A percentile compares a stretch with the other conserved stretches of the same genome.
Conservation (phyloP, 2,797 vertebrate genomes). For the Linurgus olivaceus region DNA sequence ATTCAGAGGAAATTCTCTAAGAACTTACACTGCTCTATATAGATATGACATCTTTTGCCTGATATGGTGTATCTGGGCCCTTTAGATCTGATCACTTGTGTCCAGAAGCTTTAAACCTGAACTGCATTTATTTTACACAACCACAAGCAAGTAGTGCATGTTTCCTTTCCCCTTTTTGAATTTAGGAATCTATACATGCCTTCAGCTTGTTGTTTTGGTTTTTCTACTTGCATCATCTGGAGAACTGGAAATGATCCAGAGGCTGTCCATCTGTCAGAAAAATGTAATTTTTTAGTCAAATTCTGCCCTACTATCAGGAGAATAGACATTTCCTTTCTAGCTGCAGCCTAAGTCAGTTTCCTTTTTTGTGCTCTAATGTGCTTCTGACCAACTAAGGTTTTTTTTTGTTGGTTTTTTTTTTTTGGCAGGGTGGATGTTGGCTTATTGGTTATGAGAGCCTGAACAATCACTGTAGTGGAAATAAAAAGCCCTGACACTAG, state of each 20-base stretch:
- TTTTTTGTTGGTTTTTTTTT: neutral
- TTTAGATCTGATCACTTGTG: neutral
- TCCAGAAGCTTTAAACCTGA: neutral
- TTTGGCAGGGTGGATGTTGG: neutral
- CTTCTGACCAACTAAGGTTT: neutral
- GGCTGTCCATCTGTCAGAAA: neutral
- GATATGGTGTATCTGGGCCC: neutral
- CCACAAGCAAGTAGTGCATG: neutral
- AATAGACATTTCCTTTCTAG: neutral
- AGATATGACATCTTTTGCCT: neutral
- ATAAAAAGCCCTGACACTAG: slow-evolving; percentile 62
- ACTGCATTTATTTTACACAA: neutral
- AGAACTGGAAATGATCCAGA: neutral
- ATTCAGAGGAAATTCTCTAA: neutral
- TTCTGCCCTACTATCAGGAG: neutral
- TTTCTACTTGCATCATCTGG: neutral
- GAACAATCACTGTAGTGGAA: slow-evolving; percentile 51
- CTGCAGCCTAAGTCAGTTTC: slow-evolving; percentile 6
- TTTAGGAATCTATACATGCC: neutral
- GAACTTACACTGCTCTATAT: neutral
- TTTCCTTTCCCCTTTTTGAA: neutral
- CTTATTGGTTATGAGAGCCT: slow-evolving; percentile 49
- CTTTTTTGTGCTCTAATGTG: slow-evolving; percentile 2
- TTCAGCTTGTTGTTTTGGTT: neutral
- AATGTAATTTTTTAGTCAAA: neutral